Conservation (phyloP, 1,140 invertebrate species). For the Sarcophaga peregrina region DNA sequence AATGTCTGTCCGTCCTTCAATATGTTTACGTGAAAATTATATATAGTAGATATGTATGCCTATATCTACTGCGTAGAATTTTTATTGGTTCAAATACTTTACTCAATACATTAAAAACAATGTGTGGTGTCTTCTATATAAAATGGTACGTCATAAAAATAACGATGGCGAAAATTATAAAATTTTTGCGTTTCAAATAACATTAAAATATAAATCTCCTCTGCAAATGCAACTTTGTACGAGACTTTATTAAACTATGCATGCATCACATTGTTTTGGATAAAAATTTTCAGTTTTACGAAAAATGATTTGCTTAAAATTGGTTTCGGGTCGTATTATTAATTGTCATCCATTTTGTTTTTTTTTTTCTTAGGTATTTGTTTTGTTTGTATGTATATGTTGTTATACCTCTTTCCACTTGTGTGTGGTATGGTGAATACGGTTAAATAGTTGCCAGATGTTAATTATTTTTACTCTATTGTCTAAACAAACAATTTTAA, state of each 20-base stretch:
- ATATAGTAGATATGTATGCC: neutral
- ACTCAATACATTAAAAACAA: neutral
- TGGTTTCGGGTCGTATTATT: neutral
- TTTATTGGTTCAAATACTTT: neutral
- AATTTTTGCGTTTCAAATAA: neutral
- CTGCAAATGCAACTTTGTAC: neutral
- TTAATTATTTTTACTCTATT: neutral
- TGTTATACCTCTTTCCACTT: neutral
- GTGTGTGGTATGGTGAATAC: neutral
- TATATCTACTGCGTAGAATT: conserved; percentile 27
- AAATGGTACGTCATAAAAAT: conserved; percentile 16
- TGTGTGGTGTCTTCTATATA: conserved; percentile 11
- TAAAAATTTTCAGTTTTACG: neutral
- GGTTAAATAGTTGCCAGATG: conserved; percentile 23
- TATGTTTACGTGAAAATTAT: neutral
- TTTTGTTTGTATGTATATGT: conserved; percentile 27
- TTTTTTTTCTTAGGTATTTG: conserved; percentile 7
- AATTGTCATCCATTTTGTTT: conserved; percentile 36
- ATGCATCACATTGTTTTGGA: neutral
- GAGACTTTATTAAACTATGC: neutral
- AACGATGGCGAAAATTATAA: neutral
- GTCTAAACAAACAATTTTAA: too few species aligned
- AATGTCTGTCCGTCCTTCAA: neutral
- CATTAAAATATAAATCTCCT: neutral
- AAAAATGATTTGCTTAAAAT: conserved; percentile 14